These are phyloP conservation scores for Leucophenga montana DNA, from an alignment of 2,888 invertebrate genomes.

Conservation along the genomic window DNA sequence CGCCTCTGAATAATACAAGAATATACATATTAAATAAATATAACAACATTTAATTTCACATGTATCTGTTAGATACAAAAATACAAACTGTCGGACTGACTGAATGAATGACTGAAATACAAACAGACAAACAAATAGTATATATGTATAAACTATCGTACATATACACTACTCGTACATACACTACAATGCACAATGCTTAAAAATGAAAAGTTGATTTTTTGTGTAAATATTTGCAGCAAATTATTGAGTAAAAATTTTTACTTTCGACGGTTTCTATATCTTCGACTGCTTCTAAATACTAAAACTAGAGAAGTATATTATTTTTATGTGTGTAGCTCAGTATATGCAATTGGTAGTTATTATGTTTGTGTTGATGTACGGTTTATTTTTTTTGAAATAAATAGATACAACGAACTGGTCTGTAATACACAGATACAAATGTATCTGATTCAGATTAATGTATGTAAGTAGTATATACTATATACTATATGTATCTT, in stretches of 20 bases:
- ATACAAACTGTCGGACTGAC: neutral
- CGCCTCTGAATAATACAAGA: slow-evolving; percentile 1
- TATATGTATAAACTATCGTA: neutral
- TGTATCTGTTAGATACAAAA: slow-evolving; percentile 61
- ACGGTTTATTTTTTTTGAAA: no score
- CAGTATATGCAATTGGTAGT: no score
- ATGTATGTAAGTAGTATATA: no score
- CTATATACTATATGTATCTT: no score
- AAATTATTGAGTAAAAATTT: slow-evolving; percentile 48
- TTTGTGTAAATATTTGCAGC: slow-evolving; percentile 65
- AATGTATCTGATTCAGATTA: no score
- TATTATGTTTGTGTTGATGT: no score
- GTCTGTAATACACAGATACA: no score
- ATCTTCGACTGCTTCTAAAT: no score
- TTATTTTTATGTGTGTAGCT: no score
- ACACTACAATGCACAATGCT: slow-evolving; percentile 37
- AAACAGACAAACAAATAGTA: neutral
- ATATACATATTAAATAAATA: slow-evolving; percentile 10
- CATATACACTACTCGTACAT: slow-evolving; percentile 19
- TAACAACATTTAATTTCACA: slow-evolving; percentile 62
- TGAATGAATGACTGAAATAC: neutral
- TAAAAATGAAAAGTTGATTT: slow-evolving; percentile 52
- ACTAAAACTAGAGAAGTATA: no score
- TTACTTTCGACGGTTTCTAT: no score
- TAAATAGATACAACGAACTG: no score